Conservation (phyloP, 2,113 vertebrate genomes). For the Poicephalus meyeri region DNA sequence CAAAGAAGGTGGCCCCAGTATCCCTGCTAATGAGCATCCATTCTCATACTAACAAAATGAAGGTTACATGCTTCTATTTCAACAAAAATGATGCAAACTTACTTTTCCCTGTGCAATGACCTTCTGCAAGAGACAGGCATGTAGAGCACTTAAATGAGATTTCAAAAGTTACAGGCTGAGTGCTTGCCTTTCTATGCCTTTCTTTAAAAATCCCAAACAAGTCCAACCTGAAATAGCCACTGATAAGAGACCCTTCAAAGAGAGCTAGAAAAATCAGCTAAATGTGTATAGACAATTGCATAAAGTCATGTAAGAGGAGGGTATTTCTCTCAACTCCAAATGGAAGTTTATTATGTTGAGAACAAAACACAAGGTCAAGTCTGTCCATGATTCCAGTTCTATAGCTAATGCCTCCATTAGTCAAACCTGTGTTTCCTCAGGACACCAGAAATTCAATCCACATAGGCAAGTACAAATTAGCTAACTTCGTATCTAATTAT, state of each 20-base stretch:
- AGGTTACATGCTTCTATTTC: neutral
- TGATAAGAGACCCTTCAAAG: neutral
- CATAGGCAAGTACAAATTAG: neutral
- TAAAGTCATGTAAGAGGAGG: neutral
- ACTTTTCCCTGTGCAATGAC: neutral
- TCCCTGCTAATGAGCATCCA: neutral
- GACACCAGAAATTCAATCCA: neutral
- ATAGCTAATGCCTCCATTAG: neutral
- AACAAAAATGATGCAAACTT: neutral
- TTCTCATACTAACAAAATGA: neutral
- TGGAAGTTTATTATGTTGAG: neutral
- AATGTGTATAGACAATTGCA: neutral
- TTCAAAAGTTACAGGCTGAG: neutral
- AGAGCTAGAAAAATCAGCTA: neutral
- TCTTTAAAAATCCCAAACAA: neutral
- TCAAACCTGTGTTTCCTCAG: neutral
- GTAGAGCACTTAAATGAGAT: neutral
- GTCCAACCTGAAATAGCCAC: neutral
- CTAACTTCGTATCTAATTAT: neutral
- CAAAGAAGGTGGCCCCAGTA: neutral
- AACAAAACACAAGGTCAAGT: neutral
- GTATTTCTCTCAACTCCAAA: neutral
- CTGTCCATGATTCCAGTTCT: neutral
- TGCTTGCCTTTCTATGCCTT: neutral
- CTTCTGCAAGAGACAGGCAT: neutral